Base-by-base conservation (phyloP, 2,797 vertebrate genomes). In the Pogoniulus pusillus region DNA sequence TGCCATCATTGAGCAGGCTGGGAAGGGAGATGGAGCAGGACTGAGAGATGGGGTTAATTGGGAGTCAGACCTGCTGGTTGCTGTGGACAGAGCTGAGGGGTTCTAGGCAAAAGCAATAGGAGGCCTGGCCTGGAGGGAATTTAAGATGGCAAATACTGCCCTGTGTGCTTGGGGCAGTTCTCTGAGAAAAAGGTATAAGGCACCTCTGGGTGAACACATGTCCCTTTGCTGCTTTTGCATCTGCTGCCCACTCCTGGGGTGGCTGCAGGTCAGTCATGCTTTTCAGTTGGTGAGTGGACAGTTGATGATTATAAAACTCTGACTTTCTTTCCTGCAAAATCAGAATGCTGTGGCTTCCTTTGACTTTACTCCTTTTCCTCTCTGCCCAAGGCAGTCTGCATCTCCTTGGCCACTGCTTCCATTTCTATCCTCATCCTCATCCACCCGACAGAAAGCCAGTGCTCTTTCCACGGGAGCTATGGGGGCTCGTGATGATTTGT, bases 241-340 rank as follows among this genome's bases (percentile, higher is more conserved):
- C 58, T 74, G 45, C 73, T 91, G 73, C 77, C 55, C 20, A 39
- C 8, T n/a, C 62, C 45, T 47, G 70, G 23, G 59, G 19, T 7
- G 51, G 70, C 45, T 62, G 20, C 41, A 70, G 72, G 41, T 17
- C 41, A 41, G 29, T 72, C 55, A 27, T 12, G 17, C 8, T 9
- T 37, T 53, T 66, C 59, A 34, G 6, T 2, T 1, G 0, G 12
- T 15, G 34, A 6, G 43, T 9, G 7, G 34, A 10, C 7, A n/a
- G 15, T 2, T 54, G 64, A 41, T 63, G n/a, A 15, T 39, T 34
- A 3, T 29, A 58, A 68, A 80, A 49, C 7, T 64, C 7, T 6
- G 4, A 3, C 0, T 1, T 49, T 68, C 27, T 26, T 57, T 55
- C 35, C 64, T 58, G 34, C 16, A 68, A 49, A 76, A 27, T 7